Evolutionary conservation across 2,888 invertebrate species (phyloP), one percentile per base, ranked within the genome.

Genomic region (Drosophila affinis): DNA sequence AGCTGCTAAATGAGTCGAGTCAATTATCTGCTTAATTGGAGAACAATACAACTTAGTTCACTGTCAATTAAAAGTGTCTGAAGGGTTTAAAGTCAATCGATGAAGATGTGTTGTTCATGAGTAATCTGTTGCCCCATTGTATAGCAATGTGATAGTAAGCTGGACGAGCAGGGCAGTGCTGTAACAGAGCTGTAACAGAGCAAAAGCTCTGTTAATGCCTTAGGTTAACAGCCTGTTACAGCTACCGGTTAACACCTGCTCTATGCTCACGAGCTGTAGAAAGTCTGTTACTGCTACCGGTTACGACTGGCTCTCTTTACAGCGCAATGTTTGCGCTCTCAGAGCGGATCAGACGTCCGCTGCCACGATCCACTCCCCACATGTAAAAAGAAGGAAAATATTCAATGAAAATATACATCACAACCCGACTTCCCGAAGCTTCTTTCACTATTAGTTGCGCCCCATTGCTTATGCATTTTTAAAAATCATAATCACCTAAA

Each of bases 1-100:
- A 27, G 52, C 60, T 67, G 74, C 79, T 78, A 83, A 82, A 76
- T 76, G 79, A 82, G 65, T 78, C 75, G 58, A 70, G 52, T 46
- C 58, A 55, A 52, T 55, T 46, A 21, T 24, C 5, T 52, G 2
- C 34, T 17, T 49, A 53, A 54, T 67, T 67, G 53, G 49, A 45
- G 59, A 59, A 45, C 67, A 52, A 57, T 58, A 54, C 29, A 24
- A 39, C 32, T 18, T 51, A 47, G 14, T 53, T 10, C 39, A 54
- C 12, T 58, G 51, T 52, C 9, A 49, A 29, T 39, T 0, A 39
- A 34, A 55, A 45, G 49, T 63, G 49, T 24, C 34, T 32, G 3
- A n/a, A 21, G 21, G 39, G 7, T 6, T 18, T 7, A 32, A 34
- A 62, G 44, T 39, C 39, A n/a, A n/a, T n/a, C n/a, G 39, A 2